Base-by-base conservation (phyloP, 2,113 vertebrate species). In the Tragelaphus buxtoni region DNA sequence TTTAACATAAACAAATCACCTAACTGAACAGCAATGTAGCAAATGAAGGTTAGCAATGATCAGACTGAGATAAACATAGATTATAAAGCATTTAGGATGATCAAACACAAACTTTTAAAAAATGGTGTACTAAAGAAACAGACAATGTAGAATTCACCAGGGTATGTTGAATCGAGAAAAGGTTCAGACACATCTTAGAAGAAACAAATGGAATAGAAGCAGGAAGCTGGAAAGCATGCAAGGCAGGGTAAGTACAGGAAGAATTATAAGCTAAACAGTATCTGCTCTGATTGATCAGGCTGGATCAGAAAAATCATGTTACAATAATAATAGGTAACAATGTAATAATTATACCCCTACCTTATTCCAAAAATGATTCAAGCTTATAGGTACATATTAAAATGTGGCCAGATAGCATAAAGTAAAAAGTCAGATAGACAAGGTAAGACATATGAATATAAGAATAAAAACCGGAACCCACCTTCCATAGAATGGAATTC, bases 401-500 rank as follows among this genome's bases (percentile, higher is more conserved):
- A 94, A 90, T 79, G 51, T 87, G 58, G 83, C 14, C 58, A 95
- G 32, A 80, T 4, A 88, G 28, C 65, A 94, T 58, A 18, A 89
- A 91, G 82, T 69, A 90, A 69, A 94, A 87, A 88, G n/a, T 53
- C 2, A 18, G 53, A 90, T 7, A 90, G n/a, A 76, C 18, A 87
- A 93, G 7, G 86, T 49, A 32, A 93, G 11, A 13, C 9, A 84
- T 7, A 35, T 30, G 4, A 91, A 2, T 72, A 61, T n/a, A 24
- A 91, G 80, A 96, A 95, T 58, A 49, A 81, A 97, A 93, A 18
- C 10, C 91, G 51, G 95, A 65, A 88, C 99, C 98, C 98, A 99
- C 99, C 99, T 99, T 96, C 99, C 99, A 92, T 99, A 99, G 98
- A 99, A 99, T 0, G 99, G 99, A 98, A 99, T 99, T 98, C 99